Base-by-base conservation (phyloP, 2,113 vertebrate genomes). In the Lepidothrix coronata region DNA sequence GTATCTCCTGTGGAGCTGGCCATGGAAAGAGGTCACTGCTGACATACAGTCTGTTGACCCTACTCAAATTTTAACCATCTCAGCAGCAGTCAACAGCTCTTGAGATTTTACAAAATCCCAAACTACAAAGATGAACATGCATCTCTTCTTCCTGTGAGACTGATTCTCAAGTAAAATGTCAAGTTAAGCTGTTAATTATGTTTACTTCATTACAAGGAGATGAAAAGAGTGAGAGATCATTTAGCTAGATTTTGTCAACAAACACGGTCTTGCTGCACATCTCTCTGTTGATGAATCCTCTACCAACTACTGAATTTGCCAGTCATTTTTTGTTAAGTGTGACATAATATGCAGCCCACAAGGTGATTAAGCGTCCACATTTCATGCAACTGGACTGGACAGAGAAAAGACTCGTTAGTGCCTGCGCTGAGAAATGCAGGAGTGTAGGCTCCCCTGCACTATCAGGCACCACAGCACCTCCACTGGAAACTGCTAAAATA, bases 181-280 rank as follows among this genome's bases (percentile, higher is more conserved):
- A 82, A 91, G 90, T 84, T 74, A 70, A 85, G 65, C 59, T 52
- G 68, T 71, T 86, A 95, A 95, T 93, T 93, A 65, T 74, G 92
- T 91, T 95, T 93, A 89, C 61, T 68, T 66, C 73, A 67, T 73
- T 70, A 88, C 31, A 71, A 78, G 55, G 37, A 93, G 65, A 84
- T 33, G 4, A 81, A 86, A 88, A 87, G 68, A 94, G 51, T 55
- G 54, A 92, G 79, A 93, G 44, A 93, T 78, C 57, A 84, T 85
- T 94, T 71, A 75, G 73, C 61, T 67, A 85, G 65, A 94, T 93
- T 96, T 86, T 94, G 73, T 93, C 87, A 87, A 93, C 57, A 89
- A 96, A 96, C 63, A 75, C 2, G 18, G 55, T 78, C 81, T 66
- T 81, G 81, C 27, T 67, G 62, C 49, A 84, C 11, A 4, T 12